Percentiles rank a stretch among this genome's conserved stretches.
Conservation (phyloP, 1,140 invertebrate genomes). For the Heliconius hewitsoni region DNA sequence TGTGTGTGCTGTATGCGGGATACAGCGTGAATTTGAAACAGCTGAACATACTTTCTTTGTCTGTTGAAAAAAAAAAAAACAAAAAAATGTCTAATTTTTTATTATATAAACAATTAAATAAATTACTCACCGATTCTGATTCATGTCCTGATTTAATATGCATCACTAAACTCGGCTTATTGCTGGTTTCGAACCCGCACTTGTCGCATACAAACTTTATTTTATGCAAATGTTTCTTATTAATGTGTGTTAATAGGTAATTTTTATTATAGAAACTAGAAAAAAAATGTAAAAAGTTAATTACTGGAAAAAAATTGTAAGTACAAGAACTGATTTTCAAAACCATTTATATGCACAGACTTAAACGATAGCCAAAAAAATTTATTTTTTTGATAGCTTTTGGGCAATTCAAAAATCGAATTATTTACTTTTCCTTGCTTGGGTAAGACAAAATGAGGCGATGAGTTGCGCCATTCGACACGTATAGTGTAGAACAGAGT, state of each 20-base stretch:
- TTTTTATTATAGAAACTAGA: slow-evolving; percentile 54
- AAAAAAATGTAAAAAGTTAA: not conserved
- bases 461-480: not conserved
- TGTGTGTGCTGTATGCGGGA: not conserved
- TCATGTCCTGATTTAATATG: slow-evolving; percentile 49
- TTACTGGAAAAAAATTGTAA: slow-evolving; percentile 32
- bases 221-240: slow-evolving; percentile 37
- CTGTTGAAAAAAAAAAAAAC: no score
- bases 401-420: no score
- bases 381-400: no score
- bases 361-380: no score
- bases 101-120: not conserved
- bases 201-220: slow-evolving; percentile 45
- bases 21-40: not conserved
- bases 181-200: slow-evolving; percentile 43
- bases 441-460: no score
- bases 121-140: slow-evolving; percentile 33
- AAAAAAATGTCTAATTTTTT: no score
- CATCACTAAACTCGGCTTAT: slow-evolving; percentile 47
- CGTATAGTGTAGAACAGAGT: no score
- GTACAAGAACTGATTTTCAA: not conserved
- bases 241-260: slow-evolving; percentile 47
- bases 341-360: not conserved
- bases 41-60: no score
- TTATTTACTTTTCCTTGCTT: no score